Evolutionary conservation across 2,797 vertebrate genomes (phyloP).

Genomic region (Peromyscus nudipes): DNA sequence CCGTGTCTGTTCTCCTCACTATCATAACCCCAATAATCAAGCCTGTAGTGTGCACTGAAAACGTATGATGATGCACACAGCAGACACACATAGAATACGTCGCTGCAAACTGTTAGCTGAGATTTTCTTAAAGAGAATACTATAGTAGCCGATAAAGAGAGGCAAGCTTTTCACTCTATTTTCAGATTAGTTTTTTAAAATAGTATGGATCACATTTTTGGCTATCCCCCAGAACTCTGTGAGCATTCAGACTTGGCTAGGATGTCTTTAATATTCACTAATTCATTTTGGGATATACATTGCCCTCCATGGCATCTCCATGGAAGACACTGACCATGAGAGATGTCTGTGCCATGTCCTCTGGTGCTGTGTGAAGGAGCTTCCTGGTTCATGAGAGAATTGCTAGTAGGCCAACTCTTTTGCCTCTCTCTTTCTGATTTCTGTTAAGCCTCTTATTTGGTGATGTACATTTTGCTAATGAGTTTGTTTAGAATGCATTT

Average conservation of each 20-base stretch:
- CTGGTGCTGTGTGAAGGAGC: background rate
- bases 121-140: background rate
- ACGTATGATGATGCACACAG: background rate
- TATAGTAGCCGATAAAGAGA: background rate
- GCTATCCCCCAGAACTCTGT: constrained; percentile 7
- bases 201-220: constrained; percentile 5
- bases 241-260: constrained; percentile 8
- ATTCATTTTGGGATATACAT: background rate
- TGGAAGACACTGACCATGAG: background rate
- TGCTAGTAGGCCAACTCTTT: background rate
- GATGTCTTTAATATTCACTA: background rate
- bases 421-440: constrained; percentile 16
- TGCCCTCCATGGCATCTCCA: background rate
- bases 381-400: constrained; percentile 20
- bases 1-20: background rate
- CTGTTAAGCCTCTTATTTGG: constrained; percentile 45
- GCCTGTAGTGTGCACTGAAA: background rate
- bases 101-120: background rate
- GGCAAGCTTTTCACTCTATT: background rate
- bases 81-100: background rate
- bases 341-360: background rate
- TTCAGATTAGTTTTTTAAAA: constrained; percentile 49
- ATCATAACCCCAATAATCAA: background rate
- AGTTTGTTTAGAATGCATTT: constrained; percentile 76
- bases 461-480: constrained; percentile 58